Conservation (phyloP, 2,797 vertebrate genomes). For the Lacerta bilineata region DNA sequence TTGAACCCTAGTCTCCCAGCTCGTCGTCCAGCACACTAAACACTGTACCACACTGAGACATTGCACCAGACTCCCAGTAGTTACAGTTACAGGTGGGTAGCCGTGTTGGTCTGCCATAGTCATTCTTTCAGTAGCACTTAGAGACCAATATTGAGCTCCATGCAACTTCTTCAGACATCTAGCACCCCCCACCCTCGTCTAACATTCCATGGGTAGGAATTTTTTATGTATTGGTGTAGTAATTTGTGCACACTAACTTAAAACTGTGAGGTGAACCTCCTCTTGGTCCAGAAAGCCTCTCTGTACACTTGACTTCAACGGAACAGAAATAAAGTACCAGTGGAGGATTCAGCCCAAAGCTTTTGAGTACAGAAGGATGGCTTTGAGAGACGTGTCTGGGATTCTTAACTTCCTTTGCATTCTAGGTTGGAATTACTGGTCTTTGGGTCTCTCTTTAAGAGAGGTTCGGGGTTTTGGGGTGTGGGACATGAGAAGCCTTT, state of each 20-base stretch:
- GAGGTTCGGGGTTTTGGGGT: neutral
- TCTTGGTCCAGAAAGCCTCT: conserved; percentile 56
- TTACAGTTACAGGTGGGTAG: too few relatives aligned
- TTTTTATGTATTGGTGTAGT: conserved; percentile 70
- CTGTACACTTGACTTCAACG: conserved; percentile 14
- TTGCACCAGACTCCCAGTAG: too few relatives aligned
- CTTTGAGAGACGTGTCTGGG: neutral
- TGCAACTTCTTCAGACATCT: too few relatives aligned
- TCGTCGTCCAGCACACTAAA: neutral
- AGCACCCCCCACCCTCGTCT: neutral
- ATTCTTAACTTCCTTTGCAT: conserved; percentile 2
- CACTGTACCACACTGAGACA: too few relatives aligned
- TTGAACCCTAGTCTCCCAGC: too few relatives aligned
- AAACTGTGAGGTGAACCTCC: conserved; percentile 62
- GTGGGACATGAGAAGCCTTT: neutral
- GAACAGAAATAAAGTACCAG: neutral
- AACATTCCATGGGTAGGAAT: conserved; percentile 68
- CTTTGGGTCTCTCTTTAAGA: neutral
- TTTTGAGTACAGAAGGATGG: neutral
- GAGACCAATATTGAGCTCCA: too few relatives aligned
- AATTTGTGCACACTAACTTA: conserved; percentile 74
- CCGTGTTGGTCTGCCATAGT: too few relatives aligned
- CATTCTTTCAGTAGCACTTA: too few relatives aligned
- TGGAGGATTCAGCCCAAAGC: neutral
- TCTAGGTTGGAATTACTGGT: neutral